Evolutionary conservation across 2,113 vertebrate genomes (phyloP).

Genomic region (Alexandromys fortis): DNA sequence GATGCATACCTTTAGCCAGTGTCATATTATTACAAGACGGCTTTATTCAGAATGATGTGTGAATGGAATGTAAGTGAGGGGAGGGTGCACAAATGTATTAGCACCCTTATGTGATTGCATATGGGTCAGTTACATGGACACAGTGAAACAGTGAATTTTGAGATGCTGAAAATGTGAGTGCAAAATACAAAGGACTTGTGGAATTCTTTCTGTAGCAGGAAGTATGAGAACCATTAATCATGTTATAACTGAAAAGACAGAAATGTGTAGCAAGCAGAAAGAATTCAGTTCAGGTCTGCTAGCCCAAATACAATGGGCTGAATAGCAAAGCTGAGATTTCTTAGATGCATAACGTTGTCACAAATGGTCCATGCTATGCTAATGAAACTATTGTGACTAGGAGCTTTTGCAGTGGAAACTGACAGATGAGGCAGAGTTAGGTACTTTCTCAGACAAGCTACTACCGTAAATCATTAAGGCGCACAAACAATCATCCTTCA

Average conservation of each 20-base stretch:
- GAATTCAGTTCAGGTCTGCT: constrained; percentile 82
- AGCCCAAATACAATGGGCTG: constrained; percentile 81
- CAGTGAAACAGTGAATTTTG: not conserved
- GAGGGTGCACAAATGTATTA: not conserved
- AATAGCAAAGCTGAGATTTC: constrained; percentile 85
- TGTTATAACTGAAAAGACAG: constrained; percentile 73
- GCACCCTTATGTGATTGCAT: not conserved
- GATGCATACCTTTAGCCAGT: not conserved
- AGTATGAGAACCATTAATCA: constrained; percentile 72
- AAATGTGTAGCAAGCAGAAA: constrained; percentile 77
- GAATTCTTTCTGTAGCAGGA: constrained; percentile 63
- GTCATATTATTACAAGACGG: constrained; percentile 46
- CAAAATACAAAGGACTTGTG: not conserved
- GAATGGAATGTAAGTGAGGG: constrained; percentile 25
- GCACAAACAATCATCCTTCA: constrained; percentile 87
- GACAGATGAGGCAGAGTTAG: constrained; percentile 88
- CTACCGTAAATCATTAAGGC: constrained; percentile 88
- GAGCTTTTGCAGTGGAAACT: constrained; percentile 86
- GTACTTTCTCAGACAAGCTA: constrained; percentile 87
- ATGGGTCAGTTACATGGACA: not conserved
- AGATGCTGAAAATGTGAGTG: not conserved
- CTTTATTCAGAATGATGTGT: constrained; percentile 31
- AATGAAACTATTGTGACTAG: constrained; percentile 89
- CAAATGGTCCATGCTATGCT: constrained; percentile 87
- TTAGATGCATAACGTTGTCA: constrained; percentile 84